Conservation (phyloP, 2,888 invertebrate species). For the Eubasilissa splendida region DNA sequence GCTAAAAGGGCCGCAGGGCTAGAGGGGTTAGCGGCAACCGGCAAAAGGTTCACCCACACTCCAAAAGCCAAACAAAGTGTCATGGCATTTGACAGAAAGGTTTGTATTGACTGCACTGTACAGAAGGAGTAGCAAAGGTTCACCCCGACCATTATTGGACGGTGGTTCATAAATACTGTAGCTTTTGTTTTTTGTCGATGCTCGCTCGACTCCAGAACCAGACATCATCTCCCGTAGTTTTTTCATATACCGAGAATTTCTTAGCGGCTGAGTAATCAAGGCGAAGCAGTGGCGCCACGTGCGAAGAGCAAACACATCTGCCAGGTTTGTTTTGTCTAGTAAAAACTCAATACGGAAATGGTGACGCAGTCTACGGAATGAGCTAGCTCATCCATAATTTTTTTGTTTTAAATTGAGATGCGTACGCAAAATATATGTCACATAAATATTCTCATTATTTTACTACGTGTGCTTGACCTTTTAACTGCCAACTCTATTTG, state of each 20-base stretch:
- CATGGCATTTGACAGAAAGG: not conserved
- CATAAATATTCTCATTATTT: no score
- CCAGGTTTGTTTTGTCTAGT: conserved; percentile 1
- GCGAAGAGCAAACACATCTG: conserved; percentile 11
- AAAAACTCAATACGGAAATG: conserved; percentile 17
- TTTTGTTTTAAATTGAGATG: no score
- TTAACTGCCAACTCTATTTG: no score
- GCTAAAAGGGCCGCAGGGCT: not conserved
- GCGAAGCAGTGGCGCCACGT: conserved; percentile 41
- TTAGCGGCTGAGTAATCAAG: conserved; percentile 53
- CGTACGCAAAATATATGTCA: no score
- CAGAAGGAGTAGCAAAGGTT: not conserved
- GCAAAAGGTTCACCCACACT: conserved; percentile 21
- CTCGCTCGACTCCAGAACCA: conserved; percentile 1
- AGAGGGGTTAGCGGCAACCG: conserved; percentile 14
- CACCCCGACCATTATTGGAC: not conserved
- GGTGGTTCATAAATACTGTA: conserved; percentile 25
- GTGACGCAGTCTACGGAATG: not conserved
- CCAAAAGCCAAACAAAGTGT: not conserved
- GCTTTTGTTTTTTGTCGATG: conserved; percentile 4
- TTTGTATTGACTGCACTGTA: not conserved
- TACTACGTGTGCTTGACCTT: no score
- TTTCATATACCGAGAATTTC: conserved; percentile 48
- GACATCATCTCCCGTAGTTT: conserved; percentile 33
- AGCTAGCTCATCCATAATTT: not conserved